Evolutionary conservation across 2,797 vertebrate genomes (phyloP).

Genomic region (Acanthurus lineatus): DNA sequence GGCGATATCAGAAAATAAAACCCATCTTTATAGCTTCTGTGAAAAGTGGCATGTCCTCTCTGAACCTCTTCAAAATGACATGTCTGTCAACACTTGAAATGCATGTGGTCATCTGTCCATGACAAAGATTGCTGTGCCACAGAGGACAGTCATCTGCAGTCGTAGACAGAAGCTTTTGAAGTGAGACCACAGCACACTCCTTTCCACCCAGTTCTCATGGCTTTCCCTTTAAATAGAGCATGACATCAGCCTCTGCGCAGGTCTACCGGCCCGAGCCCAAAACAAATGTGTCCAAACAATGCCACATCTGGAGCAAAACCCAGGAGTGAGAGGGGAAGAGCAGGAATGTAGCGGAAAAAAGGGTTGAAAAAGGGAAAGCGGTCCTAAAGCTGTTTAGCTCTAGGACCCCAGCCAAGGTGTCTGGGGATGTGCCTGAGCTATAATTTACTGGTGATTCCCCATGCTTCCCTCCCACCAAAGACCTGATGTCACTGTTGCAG

Average conservation of each 20-base stretch:
- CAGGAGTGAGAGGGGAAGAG: slow-evolving; percentile 54
- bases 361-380: slow-evolving; percentile 76
- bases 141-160: slow-evolving; percentile 73
- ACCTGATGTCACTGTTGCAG: slow-evolving; percentile 59
- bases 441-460: slow-evolving; percentile 83
- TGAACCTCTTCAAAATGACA: slow-evolving; percentile 74
- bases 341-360: slow-evolving; percentile 81
- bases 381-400: slow-evolving; percentile 78
- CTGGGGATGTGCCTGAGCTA: slow-evolving; percentile 78
- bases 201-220: slow-evolving; percentile 79
- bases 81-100: slow-evolving; percentile 76
- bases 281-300: slow-evolving; percentile 85
- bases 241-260: slow-evolving; percentile 82
- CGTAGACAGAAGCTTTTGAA: slow-evolving; percentile 73
- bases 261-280: slow-evolving; percentile 74
- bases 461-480: slow-evolving; percentile 33
- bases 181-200: slow-evolving; percentile 66
- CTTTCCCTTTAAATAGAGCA: slow-evolving; percentile 84
- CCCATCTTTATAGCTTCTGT: slow-evolving; percentile 33
- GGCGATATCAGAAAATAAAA: slow-evolving; percentile 6
- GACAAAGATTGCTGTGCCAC: slow-evolving; percentile 74
- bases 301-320: slow-evolving; percentile 83
- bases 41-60: slow-evolving; percentile 45
- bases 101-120: slow-evolving; percentile 79
- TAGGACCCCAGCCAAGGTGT: slow-evolving; percentile 76